Conservation (phyloP, 2,888 invertebrate species). For the Oscheius sp. region DNA sequence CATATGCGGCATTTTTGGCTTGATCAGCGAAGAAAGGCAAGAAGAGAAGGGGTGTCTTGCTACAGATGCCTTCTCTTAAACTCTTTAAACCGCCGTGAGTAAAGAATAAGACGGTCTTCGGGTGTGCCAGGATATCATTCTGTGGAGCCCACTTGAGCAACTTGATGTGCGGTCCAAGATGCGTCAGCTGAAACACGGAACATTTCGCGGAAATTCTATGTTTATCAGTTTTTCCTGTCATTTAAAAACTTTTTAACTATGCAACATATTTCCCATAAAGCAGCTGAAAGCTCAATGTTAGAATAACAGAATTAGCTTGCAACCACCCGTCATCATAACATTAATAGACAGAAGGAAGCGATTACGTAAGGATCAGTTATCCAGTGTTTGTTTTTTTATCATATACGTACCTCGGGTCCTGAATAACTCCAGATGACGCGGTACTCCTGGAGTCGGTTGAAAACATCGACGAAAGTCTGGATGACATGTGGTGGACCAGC, state of each 20-base stretch:
- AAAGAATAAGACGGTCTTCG: conserved; percentile 55
- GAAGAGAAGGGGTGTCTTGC: conserved; percentile 53
- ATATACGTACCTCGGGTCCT: conserved; percentile 41
- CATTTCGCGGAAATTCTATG: background rate
- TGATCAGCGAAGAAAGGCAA: conserved; percentile 61
- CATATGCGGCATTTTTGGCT: conserved; percentile 50
- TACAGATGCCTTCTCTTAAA: conserved; percentile 56
- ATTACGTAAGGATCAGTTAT: too few species aligned
- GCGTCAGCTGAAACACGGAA: conserved; percentile 10
- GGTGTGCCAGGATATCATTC: conserved; percentile 55
- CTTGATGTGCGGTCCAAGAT: conserved; percentile 40
- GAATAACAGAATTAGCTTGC: background rate
- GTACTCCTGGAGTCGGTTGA: conserved; percentile 55
- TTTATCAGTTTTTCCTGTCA: too few species aligned
- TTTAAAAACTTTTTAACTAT: too few species aligned
- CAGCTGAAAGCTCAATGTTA: background rate
- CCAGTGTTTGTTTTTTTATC: background rate
- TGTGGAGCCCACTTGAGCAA: conserved; percentile 59
- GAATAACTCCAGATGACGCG: conserved; percentile 60
- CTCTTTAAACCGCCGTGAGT: conserved; percentile 62
- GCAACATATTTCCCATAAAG: too few species aligned
- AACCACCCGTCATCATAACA: background rate
- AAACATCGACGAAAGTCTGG: conserved; percentile 48
- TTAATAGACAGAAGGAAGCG: too few species aligned
- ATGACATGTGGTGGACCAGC: conserved; percentile 53